Base-by-base conservation (phyloP, 2,888 invertebrate species). In the Linyphia triangularis region DNA sequence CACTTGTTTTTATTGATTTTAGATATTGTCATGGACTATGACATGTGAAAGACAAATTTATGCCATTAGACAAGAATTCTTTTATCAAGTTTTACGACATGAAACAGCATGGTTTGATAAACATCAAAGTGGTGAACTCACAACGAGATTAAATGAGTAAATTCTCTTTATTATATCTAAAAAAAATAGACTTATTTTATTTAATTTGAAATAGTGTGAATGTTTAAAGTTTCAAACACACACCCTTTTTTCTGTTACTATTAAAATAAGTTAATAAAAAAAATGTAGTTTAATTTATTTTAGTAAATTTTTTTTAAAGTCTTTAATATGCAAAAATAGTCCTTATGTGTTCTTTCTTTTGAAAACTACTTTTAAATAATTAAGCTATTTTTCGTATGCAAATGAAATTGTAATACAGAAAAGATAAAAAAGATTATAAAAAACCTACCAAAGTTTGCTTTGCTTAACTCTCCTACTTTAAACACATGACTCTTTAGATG, bases 61-160 rank as follows among this genome's bases (percentile, higher is more conserved):
- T 78, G 91, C 92, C 28, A 92, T 94, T 22, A 91, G 94, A 19
- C 91, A 92, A 28, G 90, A 91, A 30, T 94, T 94, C 89, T 92
- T 94, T 86, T 91, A 91, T 57, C 91, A 92, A n/a, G 91, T 93
- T 24, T 91, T 93, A 57, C 90, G 92, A 5, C 93, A 93, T 89
- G 93, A 93, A 86, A 93, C 93, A 83, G 91, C 92, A 22, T 93
- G 93, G 93, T 93, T 92, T 91, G 93, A 93, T 90, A 92, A 92
- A 28, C 93, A 93, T 89, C 92, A 93, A 85, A 92, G 92, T n/a
- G 94, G 94, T 51, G 93, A 93, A 89, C 91, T 94, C 65, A 92
- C 93, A 2, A 92, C 92, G 3, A 93, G 93, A 90, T 91, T 94
- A 16, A 93, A 85, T 88, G 90, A 90, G 90, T 90, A 85, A 10